Base-by-base conservation (phyloP, 2,113 vertebrate species). In the Anthoscopus minutus region DNA sequence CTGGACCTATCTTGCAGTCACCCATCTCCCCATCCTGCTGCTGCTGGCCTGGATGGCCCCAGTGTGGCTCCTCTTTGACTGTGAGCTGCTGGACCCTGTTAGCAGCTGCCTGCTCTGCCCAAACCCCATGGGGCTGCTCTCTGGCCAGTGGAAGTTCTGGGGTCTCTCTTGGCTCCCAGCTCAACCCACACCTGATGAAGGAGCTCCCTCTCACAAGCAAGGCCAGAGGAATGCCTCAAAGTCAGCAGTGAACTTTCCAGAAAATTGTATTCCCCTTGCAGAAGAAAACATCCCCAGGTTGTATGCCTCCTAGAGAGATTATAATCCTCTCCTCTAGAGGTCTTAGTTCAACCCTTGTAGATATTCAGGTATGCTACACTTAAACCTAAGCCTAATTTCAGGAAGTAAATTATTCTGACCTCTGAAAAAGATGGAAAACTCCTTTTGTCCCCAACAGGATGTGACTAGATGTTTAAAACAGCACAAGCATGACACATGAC, bases 1-100 rank as follows among this genome's bases (percentile, higher is more conserved):
- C 53, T 10, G 17, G 4, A 45, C 13, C 7, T 24, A 6, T 8
- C 0, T 9, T n/a, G 9, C 16, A 47, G 13, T 21, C n/a, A 57
- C 30, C n/a, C 35, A 44, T 7, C 12, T 80, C 16, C 28, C 18
- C 14, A 6, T 47, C 3, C 16, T 4, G 2, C 30, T 76, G 56
- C 19, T 67, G 45, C n/a, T 47, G 25, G 14, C 15, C 6, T 47
- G 17, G 12, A 45, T 9, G 17, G 9, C 22, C 30, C 12, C 9
- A 27, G 13, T 4, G 18, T 15, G 25, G 10, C 3, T 54, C 23
- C 31, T 61, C 11, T 64, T 50, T 37, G 9, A 4, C 20, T 2
- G 0, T 8, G 20, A 22, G 22, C 40, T 83, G 40, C 67, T 45
- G n/a, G 8, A 37, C 9, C 28, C 18, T 40, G 8, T 33, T 54